Evolutionary conservation across 2,888 invertebrate species (phyloP).

Genomic region (Gibbula magus): DNA sequence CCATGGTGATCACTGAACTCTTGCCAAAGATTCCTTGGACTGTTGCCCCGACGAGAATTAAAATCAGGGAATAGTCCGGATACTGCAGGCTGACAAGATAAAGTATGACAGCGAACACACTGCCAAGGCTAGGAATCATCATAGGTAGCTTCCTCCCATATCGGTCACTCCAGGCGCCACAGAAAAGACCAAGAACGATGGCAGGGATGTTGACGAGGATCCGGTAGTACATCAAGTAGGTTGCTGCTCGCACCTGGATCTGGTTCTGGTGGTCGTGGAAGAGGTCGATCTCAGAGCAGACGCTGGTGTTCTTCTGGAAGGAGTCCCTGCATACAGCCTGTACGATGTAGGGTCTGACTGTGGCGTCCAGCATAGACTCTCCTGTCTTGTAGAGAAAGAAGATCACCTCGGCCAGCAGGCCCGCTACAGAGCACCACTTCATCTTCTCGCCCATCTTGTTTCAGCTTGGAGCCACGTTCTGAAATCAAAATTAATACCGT

Average conservation of each 20-base stretch:
- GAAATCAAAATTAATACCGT: neutral
- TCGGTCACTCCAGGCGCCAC: constrained; percentile 74
- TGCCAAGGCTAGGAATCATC: constrained; percentile 71
- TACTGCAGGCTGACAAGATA: constrained; percentile 63
- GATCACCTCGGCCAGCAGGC: constrained; percentile 60
- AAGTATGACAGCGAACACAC: constrained; percentile 67
- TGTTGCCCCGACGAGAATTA: constrained; percentile 67
- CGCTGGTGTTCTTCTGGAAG: constrained; percentile 46
- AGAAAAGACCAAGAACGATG: constrained; percentile 71
- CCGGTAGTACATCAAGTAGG: constrained; percentile 70
- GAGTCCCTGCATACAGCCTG: constrained; percentile 63
- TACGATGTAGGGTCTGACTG: constrained; percentile 70
- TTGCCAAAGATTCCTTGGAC: constrained; percentile 73
- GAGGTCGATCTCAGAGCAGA: constrained; percentile 37
- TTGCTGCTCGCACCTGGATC: constrained; percentile 65
- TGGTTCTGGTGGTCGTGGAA: constrained; percentile 23
- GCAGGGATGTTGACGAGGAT: constrained; percentile 73
- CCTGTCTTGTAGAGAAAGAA: constrained; percentile 74
- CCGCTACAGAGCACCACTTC: neutral
- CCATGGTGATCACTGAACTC: constrained; percentile 74
- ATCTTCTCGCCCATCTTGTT: neutral
- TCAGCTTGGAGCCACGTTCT: too few relatives aligned
- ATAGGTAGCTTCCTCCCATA: constrained; percentile 72
- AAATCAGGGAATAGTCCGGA: constrained; percentile 47
- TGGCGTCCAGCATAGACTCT: constrained; percentile 73